phyloP scores from a whole-genome alignment of 1,140 invertebrate species.

The Fragariocoptes setiger region DNA sequence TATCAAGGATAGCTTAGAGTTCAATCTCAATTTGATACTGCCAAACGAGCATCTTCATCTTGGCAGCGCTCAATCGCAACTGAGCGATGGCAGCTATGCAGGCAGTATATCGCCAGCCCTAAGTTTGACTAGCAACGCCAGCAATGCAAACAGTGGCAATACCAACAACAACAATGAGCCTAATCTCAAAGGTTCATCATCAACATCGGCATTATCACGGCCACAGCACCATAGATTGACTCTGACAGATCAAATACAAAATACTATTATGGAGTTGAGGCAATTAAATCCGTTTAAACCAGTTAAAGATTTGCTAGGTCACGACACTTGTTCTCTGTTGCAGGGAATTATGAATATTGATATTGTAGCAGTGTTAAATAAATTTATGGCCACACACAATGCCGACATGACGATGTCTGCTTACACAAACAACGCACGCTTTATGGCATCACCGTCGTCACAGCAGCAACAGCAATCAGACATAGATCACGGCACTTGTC shows the following conservation, averaged over 20 bases:
- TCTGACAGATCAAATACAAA: slow-evolving; percentile 12
- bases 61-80: background rate
- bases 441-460: too few species aligned
- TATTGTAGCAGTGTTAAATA: slow-evolving; percentile 9
- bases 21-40: background rate
- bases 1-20: background rate
- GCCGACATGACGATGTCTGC: background rate
- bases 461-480: too few species aligned
- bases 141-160: background rate
- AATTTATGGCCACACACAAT: background rate
- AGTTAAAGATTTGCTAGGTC: slow-evolving; percentile 11
- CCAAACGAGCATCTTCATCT: background rate
- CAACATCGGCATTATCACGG: slow-evolving; percentile 12
- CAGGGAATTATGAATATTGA: slow-evolving; percentile 10
- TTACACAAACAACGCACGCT: too few species aligned
- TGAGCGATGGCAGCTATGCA: background rate
- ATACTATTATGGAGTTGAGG: slow-evolving; percentile 11
- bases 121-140: background rate
- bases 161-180: background rate
- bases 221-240: slow-evolving; percentile 4
- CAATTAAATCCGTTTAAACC: slow-evolving; percentile 10
- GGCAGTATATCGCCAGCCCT: background rate
- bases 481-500: too few species aligned
- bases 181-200: slow-evolving; percentile 4
- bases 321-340: slow-evolving; percentile 10